Base-by-base conservation (phyloP, 2,797 vertebrate genomes). In the Chrysocyon brachyurus region DNA sequence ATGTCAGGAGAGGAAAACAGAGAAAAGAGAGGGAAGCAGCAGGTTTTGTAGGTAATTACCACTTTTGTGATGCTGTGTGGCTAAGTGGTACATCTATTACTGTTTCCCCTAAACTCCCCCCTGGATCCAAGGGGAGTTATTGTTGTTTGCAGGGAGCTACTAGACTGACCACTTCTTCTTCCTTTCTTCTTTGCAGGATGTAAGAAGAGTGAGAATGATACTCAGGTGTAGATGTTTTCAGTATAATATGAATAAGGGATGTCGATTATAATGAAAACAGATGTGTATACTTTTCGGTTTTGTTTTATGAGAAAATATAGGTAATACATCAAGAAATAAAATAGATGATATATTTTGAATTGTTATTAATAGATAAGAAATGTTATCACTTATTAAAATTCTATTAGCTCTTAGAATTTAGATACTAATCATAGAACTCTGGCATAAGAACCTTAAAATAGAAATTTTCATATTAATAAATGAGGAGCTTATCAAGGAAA, bases 11-110 rank as follows among this genome's bases (percentile, higher is more conserved):
- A 63, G 57, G 78, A 77, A 82, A 36, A 61, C 56, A 87, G 64
- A 87, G 70, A 91, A 64, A 64, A 83, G 46, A 90, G 87, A 92
- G 31, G 15, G 26, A 84, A 84, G 92, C 90, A 88, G 94, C 72
- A 90, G 59, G 61, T 96, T 94, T 92, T 12, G 1, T 31, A 86
- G 94, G 87, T 94, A 96, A 96, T 97, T 92, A 96, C 82, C 73
- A 90, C 83, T 96, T 95, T 85, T 96, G 91, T 92, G 77, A 70
- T 94, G 33, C 82, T 63, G 24, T 91, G 33, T 79, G 77, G 77
- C 54, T 95, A 72, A 95, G 95, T 82, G 78, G 86, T 16, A 75
- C 87, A 52, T 88, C 89, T 82, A 96, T 91, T 95, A 95, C 94
- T 77, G 26, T 92, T 95, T 95, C 49, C 84, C 24, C 64, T 36